Percentiles rank a stretch among this genome's conserved stretches.
These are phyloP conservation scores for Tenebrio molitor DNA, from an alignment of 1,140 invertebrate species.

Conservation along the genomic window DNA sequence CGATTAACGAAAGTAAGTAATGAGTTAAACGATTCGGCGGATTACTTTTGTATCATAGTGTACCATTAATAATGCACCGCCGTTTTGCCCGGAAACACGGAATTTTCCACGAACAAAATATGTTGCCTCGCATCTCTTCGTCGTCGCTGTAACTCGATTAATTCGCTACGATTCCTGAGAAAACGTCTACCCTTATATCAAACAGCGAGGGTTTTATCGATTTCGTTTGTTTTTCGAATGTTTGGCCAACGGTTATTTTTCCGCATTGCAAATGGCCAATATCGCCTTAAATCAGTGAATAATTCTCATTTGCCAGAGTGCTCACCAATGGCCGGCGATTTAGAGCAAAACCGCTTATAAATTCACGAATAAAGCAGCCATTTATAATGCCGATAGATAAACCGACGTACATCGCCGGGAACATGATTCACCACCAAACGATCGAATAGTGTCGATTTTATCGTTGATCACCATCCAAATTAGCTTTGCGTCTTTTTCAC, in stretches of 20 bases:
- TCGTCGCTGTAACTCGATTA: slow-evolving; percentile 1
- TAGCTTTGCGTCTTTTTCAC: not conserved
- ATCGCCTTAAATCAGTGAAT: slow-evolving; percentile 8
- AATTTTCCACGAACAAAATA: slow-evolving; percentile 13
- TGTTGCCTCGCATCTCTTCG: not conserved
- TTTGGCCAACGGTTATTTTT: slow-evolving; percentile 18
- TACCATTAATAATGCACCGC: too few relatives aligned
- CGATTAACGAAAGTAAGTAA: not conserved
- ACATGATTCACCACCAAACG: not conserved
- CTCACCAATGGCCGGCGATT: not conserved
- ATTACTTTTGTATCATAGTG: slow-evolving; percentile 1
- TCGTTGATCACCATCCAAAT: slow-evolving; percentile 17
- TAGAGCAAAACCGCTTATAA: not conserved
- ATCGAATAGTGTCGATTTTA: slow-evolving; percentile 10
- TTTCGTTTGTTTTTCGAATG: slow-evolving; percentile 23
- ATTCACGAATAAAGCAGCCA: slow-evolving; percentile 3
- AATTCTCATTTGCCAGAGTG: not conserved
- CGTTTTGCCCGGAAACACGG: not conserved
- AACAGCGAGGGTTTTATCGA: slow-evolving; percentile 1
- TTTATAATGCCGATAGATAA: slow-evolving; percentile 5
- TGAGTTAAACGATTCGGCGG: not conserved
- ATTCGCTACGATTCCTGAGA: slow-evolving; percentile 26
- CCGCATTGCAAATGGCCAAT: not conserved
- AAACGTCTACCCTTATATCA: not conserved
- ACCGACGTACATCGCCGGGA: not conserved